phyloP scores from a whole-genome alignment of 92 coral and sea anemone species.

The Epizoanthus scotinus region DNA sequence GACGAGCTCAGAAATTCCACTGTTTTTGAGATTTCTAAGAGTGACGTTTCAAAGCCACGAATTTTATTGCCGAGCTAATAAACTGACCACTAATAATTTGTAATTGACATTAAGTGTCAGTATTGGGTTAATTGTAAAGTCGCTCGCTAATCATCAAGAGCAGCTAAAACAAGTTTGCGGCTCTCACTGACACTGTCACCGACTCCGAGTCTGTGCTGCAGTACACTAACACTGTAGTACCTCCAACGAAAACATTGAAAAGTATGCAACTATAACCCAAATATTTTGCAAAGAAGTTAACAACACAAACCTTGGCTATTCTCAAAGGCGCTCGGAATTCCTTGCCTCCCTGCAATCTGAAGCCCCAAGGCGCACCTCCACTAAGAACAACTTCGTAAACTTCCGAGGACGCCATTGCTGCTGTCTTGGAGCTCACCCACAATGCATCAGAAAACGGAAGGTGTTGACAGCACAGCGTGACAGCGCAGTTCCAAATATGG shows the following conservation, averaged over 20 bases:
- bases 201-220: background rate
- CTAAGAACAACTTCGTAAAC: constrained; percentile 79
- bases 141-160: background rate
- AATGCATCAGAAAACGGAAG: constrained; percentile 17
- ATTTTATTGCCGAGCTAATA: background rate
- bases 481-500: background rate
- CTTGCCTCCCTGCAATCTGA: constrained; percentile 94
- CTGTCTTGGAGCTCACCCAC: constrained; percentile 60
- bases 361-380: constrained; percentile 99
- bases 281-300: constrained; percentile 2
- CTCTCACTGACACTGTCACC: no score
- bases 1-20: background rate
- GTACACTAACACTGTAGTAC: background rate
- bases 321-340: constrained; percentile 96
- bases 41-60: background rate
- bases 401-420: constrained; percentile 90
- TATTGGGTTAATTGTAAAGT: constrained; percentile 12
- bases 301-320: constrained; percentile 88
- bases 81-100: background rate
- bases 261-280: background rate
- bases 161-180: background rate
- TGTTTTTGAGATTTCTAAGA: background rate
- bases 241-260: background rate
- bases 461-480: background rate
- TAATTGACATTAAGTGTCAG: constrained; percentile 28